A percentile compares a stretch with the other conserved stretches of the same genome.
Evolutionary conservation across 2,888 invertebrate species (phyloP).

Genomic region (Microchrysa polita): DNA sequence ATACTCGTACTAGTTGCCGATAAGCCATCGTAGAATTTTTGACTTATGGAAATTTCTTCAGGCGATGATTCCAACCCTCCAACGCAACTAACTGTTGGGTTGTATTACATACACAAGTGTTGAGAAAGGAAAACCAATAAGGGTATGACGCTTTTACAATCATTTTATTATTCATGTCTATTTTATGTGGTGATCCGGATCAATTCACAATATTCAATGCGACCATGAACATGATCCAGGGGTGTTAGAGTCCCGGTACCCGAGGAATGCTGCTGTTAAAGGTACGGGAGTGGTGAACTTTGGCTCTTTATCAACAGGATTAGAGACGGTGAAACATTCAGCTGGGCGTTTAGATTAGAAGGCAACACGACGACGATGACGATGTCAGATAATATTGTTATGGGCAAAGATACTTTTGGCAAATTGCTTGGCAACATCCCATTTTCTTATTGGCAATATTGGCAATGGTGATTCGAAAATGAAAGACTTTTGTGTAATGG

Average conservation of each 20-base stretch:
- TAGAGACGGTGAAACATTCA: neutral
- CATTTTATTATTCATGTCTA: conserved; percentile 51
- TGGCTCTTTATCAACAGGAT: neutral
- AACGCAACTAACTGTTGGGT: neutral
- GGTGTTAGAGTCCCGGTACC: too few relatives aligned
- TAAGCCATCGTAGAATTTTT: neutral
- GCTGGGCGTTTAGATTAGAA: neutral
- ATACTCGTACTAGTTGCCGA: neutral
- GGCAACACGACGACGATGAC: too few relatives aligned
- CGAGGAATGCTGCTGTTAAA: neutral
- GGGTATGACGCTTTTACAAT: conserved; percentile 49
- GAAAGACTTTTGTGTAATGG: neutral
- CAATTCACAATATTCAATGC: conserved; percentile 23
- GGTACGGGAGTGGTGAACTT: neutral
- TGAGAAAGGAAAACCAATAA: conserved; percentile 45
- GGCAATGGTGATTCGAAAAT: neutral
- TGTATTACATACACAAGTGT: conserved; percentile 1
- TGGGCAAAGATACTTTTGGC: conserved; percentile 33
- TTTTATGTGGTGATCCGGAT: conserved; percentile 48
- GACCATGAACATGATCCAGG: neutral
- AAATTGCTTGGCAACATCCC: conserved; percentile 33
- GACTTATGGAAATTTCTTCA: neutral
- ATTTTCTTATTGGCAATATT: conserved; percentile 31
- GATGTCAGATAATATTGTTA: conserved; percentile 19
- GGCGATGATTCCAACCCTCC: neutral